Conservation (phyloP, 2,113 vertebrate species). For the Podarcis raffonei region DNA sequence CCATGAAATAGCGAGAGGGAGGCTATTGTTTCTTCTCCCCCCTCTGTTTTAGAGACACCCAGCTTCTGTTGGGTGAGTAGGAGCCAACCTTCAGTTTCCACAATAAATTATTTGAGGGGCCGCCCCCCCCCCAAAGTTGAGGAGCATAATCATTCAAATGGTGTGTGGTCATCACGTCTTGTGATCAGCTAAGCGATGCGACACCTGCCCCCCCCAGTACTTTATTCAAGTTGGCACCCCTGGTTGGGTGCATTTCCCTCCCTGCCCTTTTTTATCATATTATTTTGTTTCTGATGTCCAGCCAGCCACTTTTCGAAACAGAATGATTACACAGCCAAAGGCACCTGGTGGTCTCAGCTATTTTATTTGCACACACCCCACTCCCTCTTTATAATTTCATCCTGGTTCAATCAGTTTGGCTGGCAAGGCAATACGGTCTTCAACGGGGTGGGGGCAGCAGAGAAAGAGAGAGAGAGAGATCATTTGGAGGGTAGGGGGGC, state of each 20-base stretch:
- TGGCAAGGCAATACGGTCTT: neutral
- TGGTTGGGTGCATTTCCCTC: no score
- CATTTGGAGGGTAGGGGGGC: neutral
- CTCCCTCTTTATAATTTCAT: neutral
- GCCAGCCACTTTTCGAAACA: neutral
- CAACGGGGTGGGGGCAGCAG: conserved; percentile 20
- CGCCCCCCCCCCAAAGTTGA: no score
- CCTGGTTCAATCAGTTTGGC: conserved; percentile 2
- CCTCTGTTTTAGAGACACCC: neutral
- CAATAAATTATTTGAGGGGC: no score
- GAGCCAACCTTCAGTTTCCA: no score
- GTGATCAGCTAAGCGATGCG: no score
- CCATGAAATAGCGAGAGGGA: neutral
- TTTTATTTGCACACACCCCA: neutral
- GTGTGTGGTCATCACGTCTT: no score
- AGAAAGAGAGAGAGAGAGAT: neutral
- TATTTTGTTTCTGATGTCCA: neutral
- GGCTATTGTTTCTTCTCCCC: neutral
- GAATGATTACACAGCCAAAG: neutral
- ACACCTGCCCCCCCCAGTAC: neutral
- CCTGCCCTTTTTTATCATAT: neutral
- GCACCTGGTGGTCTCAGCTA: neutral
- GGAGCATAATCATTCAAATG: no score
- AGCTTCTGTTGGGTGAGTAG: neutral
- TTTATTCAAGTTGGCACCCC: no score